These are phyloP conservation scores for Ormyrus rosae DNA, from an alignment of 2,888 invertebrate species.

Conservation along the genomic window DNA sequence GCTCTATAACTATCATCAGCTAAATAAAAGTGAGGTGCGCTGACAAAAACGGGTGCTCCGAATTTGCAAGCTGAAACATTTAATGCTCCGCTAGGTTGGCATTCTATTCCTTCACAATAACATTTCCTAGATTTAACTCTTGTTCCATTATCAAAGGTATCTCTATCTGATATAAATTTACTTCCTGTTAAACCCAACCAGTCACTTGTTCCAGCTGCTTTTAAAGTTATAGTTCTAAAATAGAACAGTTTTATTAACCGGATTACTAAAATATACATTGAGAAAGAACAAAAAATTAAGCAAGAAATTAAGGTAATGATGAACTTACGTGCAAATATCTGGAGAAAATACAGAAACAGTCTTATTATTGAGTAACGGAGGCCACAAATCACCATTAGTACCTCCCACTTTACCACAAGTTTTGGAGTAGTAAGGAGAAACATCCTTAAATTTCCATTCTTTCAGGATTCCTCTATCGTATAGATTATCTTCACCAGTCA, in stretches of 20 bases:
- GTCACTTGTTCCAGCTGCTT: conserved; percentile 69
- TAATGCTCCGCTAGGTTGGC: conserved; percentile 80
- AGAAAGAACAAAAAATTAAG: no score
- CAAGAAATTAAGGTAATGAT: conserved; percentile 1
- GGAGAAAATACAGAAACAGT: conserved; percentile 83
- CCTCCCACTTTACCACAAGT: conserved; percentile 85
- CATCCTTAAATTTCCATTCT: conserved; percentile 82
- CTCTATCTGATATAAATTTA: conserved; percentile 79
- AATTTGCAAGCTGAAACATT: conserved; percentile 86
- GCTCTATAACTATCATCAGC: conserved; percentile 82
- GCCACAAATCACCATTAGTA: conserved; percentile 88
- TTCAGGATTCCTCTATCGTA: conserved; percentile 82
- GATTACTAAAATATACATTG: no score
- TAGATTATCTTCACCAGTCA: conserved; percentile 83
- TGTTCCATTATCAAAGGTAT: conserved; percentile 85
- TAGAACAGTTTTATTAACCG: neutral
- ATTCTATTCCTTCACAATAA: conserved; percentile 79
- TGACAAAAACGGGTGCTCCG: conserved; percentile 89
- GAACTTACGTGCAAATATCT: conserved; percentile 86
- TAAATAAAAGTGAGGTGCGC: conserved; percentile 88
- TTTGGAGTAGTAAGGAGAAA: conserved; percentile 78
- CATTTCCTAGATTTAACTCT: conserved; percentile 81
- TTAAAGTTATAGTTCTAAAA: conserved; percentile 75
- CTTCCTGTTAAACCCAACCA: conserved; percentile 78
- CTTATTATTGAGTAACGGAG: conserved; percentile 80